These are phyloP conservation scores for Geopemphigus sp. DNA, from an alignment of 1,140 invertebrate species.

Conservation along the genomic window DNA sequence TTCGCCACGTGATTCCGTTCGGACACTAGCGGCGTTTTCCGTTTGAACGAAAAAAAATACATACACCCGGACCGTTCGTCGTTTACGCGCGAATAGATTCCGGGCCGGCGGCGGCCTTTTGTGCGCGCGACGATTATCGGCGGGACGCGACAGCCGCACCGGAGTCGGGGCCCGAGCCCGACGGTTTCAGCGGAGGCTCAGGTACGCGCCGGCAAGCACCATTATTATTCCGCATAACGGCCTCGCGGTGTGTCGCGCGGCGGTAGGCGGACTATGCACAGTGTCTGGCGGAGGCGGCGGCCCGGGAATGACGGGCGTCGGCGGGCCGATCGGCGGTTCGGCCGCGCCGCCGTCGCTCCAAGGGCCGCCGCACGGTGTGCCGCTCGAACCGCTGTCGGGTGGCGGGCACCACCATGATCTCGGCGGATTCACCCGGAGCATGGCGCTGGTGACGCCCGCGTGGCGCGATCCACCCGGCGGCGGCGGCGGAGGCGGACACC, in stretches of 20 bases:
- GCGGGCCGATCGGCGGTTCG: slow-evolving; percentile 42
- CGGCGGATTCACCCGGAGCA: slow-evolving; percentile 61
- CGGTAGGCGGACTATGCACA: slow-evolving; percentile 51
- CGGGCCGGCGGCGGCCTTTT: background rate
- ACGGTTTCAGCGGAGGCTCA: slow-evolving; percentile 41
- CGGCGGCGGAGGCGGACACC: slow-evolving; percentile 53
- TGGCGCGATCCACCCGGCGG: slow-evolving; percentile 66
- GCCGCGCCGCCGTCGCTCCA: slow-evolving; percentile 53
- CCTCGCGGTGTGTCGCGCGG: slow-evolving; percentile 52
- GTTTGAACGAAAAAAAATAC: background rate
- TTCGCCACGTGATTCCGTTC: no score
- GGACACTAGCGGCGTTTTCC: no score
- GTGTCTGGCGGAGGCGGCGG: slow-evolving; percentile 50
- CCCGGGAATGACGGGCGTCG: slow-evolving; percentile 23
- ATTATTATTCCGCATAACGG: slow-evolving; percentile 54
- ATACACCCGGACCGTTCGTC: no score
- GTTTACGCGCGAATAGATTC: background rate
- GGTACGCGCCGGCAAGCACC: slow-evolving; percentile 49
- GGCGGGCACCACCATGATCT: slow-evolving; percentile 53
- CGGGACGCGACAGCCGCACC: background rate
- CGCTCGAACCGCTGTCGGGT: slow-evolving; percentile 51
- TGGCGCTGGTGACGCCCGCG: slow-evolving; percentile 67
- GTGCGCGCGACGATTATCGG: background rate
- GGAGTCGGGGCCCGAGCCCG: slow-evolving; percentile 4
- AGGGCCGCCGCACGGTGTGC: slow-evolving; percentile 54